A percentile compares a stretch with the other conserved stretches of the same genome.
phyloP scores from a whole-genome alignment of 2,113 vertebrate genomes.

The Acanthisitta chloris region DNA sequence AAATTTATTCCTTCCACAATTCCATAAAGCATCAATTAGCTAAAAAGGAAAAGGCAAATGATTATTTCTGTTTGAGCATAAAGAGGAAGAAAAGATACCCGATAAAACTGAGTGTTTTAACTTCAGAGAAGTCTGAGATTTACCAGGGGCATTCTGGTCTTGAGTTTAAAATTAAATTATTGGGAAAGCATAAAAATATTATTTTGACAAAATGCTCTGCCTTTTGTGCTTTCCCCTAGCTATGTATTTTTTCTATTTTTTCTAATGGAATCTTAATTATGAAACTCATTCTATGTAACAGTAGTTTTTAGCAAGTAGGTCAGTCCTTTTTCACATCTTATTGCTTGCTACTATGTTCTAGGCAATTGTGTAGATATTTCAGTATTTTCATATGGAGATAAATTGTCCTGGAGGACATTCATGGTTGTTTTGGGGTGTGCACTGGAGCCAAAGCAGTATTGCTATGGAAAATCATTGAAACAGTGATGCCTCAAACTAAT shows the following conservation, averaged over 20 bases:
- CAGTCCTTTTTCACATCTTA: background rate
- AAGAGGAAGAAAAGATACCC: background rate
- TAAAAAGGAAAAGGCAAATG: background rate
- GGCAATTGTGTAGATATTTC: background rate
- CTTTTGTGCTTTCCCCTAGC: background rate
- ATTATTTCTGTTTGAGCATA: background rate
- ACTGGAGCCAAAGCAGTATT: background rate
- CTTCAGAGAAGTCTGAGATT: background rate
- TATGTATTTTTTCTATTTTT: background rate
- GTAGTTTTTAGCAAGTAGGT: background rate
- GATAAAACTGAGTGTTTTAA: background rate
- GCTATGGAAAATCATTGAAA: conserved; percentile 22
- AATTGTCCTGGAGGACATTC: conserved; percentile 2
- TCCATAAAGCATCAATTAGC: background rate
- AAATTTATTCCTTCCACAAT: background rate
- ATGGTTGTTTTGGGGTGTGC: background rate
- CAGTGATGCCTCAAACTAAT: conserved; percentile 15
- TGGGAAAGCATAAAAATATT: background rate
- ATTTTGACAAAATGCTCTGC: background rate
- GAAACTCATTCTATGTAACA: background rate
- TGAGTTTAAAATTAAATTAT: background rate
- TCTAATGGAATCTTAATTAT: background rate
- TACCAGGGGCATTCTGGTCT: background rate
- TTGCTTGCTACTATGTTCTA: background rate
- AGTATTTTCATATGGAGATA: background rate